Conservation (phyloP, 2,113 vertebrate species). For the Ariopsis seemanni region DNA sequence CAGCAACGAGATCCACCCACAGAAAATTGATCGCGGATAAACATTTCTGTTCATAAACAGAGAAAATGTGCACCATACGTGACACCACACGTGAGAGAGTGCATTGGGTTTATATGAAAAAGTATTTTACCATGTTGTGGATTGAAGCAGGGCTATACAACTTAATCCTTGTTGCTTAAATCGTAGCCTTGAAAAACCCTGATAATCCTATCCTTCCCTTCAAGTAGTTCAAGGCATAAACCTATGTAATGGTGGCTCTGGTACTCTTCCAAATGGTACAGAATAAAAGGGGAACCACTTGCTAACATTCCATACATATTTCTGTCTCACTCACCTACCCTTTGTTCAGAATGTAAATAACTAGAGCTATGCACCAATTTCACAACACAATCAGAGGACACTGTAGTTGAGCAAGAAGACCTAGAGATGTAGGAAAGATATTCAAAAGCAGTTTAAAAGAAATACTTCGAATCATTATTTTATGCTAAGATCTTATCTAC, state of each 20-base stretch:
- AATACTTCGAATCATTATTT: not conserved
- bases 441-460: not conserved
- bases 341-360: constrained; percentile 53
- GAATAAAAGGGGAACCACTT: constrained; percentile 50
- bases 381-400: not conserved
- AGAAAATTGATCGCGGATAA: not conserved
- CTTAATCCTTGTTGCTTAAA: not conserved
- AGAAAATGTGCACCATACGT: not conserved
- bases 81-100: not conserved
- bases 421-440: not conserved
- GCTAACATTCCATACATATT: constrained; percentile 67
- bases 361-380: not conserved
- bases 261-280: constrained; percentile 15
- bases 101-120: not conserved
- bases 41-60: not conserved
- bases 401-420: not conserved
- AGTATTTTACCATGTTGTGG: not conserved
- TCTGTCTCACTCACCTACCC: constrained; percentile 36
- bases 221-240: not conserved
- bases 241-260: not conserved
- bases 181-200: not conserved
- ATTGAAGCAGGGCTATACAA: not conserved
- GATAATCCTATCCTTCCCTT: not conserved
- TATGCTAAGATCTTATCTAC: not conserved
- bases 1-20: not conserved